These are phyloP conservation scores for Manis crassicaudata DNA, from an alignment of 2,797 vertebrate species.

Conservation along the genomic window DNA sequence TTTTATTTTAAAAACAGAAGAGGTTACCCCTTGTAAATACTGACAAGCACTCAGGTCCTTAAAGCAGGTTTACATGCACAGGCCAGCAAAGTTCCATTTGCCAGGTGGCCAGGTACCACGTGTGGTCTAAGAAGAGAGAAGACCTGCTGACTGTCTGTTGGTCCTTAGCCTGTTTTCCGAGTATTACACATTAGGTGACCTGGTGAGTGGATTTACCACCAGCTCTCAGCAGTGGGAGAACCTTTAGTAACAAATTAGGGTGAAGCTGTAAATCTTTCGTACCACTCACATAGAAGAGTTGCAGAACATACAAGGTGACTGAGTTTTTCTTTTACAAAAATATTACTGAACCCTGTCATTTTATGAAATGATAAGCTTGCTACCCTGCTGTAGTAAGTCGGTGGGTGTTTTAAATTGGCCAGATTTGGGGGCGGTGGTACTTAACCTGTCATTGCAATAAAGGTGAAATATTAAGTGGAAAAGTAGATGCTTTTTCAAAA, in stretches of 20 bases:
- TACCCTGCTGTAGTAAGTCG: neutral
- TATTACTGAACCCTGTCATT: neutral
- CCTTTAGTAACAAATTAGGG: neutral
- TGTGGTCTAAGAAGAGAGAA: neutral
- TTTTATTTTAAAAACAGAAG: neutral
- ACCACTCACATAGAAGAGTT: neutral
- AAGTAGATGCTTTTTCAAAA: neutral
- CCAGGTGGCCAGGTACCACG: too few relatives aligned
- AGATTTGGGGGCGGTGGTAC: neutral
- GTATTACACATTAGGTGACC: neutral
- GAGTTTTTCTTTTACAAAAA: neutral
- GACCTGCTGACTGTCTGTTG: neutral
- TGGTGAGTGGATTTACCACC: neutral
- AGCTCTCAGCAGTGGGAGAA: neutral
- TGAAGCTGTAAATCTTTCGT: neutral
- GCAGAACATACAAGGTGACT: neutral
- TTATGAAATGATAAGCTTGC: neutral
- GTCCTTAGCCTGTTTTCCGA: neutral
- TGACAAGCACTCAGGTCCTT: neutral
- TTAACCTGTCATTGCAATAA: neutral
- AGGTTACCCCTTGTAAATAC: neutral
- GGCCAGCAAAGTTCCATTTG: neutral
- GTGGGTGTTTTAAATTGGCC: neutral
- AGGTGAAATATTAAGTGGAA: slow-evolving; percentile 28
- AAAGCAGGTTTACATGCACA: neutral